These are phyloP conservation scores for Octomys mimax DNA, from an alignment of 2,797 vertebrate species.

Conservation along the genomic window DNA sequence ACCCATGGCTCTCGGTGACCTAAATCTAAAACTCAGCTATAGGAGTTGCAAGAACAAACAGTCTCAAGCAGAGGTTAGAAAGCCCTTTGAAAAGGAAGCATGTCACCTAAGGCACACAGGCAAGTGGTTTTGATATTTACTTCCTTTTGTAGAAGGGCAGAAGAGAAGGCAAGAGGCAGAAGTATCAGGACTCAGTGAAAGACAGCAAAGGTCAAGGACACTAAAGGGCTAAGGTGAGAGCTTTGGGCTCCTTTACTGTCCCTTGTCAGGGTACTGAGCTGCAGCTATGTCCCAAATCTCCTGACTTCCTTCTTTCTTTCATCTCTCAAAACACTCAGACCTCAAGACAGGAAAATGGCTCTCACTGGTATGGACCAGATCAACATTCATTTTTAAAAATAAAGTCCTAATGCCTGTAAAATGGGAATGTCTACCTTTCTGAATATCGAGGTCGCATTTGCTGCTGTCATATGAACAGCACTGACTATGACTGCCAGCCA, in stretches of 20 bases:
- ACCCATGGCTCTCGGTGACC: not conserved
- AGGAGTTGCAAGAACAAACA: not conserved
- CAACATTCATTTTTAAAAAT: not conserved
- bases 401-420: not conserved
- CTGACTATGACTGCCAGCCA: rapidly evolving
- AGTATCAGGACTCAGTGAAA: not conserved
- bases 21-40: not conserved
- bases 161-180: not conserved
- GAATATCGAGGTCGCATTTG: not conserved
- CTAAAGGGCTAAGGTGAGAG: rapidly evolving
- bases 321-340: not conserved
- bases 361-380: not conserved
- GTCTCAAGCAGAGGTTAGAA: not conserved
- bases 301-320: not conserved
- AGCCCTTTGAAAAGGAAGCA: not conserved
- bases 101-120: not conserved
- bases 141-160: not conserved
- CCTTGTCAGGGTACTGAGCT: not conserved
- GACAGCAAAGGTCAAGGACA: not conserved
- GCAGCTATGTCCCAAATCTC: not conserved
- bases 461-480: not conserved
- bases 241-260: not conserved
- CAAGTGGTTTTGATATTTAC: not conserved
- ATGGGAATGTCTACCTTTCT: not conserved
- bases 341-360: not conserved